These are phyloP conservation scores for Trichopria drosophilae DNA, from an alignment of 2,888 invertebrate species.

Conservation along the genomic window DNA sequence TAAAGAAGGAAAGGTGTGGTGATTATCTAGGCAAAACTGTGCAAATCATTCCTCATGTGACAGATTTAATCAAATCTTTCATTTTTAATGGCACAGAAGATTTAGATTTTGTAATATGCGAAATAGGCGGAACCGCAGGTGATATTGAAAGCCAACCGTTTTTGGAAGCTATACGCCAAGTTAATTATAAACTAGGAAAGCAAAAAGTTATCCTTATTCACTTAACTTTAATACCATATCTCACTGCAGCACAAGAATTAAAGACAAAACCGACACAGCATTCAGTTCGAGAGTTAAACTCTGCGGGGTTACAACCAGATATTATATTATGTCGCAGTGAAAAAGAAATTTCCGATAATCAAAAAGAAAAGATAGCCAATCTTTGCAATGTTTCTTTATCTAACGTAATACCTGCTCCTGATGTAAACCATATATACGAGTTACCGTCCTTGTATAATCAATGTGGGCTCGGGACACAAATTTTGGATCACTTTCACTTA, in stretches of 20 bases:
- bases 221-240: conserved; percentile 14
- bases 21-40: conserved; percentile 17
- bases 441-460: conserved; percentile 12
- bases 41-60: conserved; percentile 23
- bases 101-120: conserved; percentile 15
- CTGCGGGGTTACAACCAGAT: conserved; percentile 18
- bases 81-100: conserved; percentile 2
- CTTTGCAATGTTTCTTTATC: conserved; percentile 15
- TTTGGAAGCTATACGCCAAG: conserved; percentile 19
- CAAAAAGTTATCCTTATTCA: conserved; percentile 16
- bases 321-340: conserved; percentile 12
- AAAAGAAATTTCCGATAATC: background rate
- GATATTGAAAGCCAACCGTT: conserved; percentile 19
- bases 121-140: conserved; percentile 24
- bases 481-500: conserved; percentile 12
- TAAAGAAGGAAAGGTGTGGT: conserved; percentile 14
- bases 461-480: conserved; percentile 7
- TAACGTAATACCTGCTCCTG: conserved; percentile 16
- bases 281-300: conserved; percentile 13
- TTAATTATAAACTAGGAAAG: conserved; percentile 8
- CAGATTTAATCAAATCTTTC: conserved; percentile 18
- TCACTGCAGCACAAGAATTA: conserved; percentile 9
- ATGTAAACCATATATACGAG: conserved; percentile 11
- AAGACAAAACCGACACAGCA: conserved; percentile 22
- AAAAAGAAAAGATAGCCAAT: conserved; percentile 10